Base-by-base conservation (phyloP, 2,888 invertebrate genomes). In the Macrophya alboannulata region DNA sequence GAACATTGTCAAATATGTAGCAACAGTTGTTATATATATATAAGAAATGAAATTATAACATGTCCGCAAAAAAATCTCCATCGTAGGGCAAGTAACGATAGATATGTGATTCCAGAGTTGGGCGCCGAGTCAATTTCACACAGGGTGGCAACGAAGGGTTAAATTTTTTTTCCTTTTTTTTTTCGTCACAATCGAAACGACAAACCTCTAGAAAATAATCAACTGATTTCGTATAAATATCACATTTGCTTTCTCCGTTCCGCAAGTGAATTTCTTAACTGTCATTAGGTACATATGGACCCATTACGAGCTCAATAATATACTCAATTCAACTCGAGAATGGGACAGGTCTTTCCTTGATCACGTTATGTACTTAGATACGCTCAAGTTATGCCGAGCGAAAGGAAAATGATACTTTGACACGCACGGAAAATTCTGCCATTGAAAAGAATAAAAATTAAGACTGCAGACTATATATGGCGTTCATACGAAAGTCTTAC, bases 321-420 rank as follows among this genome's bases (percentile, higher is more conserved):
- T 43, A 81, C 21, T 51, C 21, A 40, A 81, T 81, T 62, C 40
- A 31, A 31, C 12, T n/a, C 40, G 62, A 81, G 51, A 25, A 51
- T 51, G 17, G 77, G 77, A 77, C 55, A 81, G 4, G 43, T 77
- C 12, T 81, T 81, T 81, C 43, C 62, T 81, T 43, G 81, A 81
- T 81, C 81, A 81, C 81, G 81, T 81, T 81, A 77, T 77, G 55
- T 55, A 43, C 43, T 62, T 81, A 81, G 81, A 81, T 43, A 81
- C 81, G 81, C 59, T 81, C 43, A 81, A 81, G 62, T 81, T 62
- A 62, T 81, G 62, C 81, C 81, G 17, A 81, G 81, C 81, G 62
- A 81, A 81, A 81, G 81, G 81, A 81, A 81, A 81, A 81, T 15
- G 10, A 43, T 43, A 43, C 43, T 81, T 81, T 62, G 43, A 21